Conservation (phyloP, 2,113 vertebrate genomes). For the Clarias batrachus region DNA sequence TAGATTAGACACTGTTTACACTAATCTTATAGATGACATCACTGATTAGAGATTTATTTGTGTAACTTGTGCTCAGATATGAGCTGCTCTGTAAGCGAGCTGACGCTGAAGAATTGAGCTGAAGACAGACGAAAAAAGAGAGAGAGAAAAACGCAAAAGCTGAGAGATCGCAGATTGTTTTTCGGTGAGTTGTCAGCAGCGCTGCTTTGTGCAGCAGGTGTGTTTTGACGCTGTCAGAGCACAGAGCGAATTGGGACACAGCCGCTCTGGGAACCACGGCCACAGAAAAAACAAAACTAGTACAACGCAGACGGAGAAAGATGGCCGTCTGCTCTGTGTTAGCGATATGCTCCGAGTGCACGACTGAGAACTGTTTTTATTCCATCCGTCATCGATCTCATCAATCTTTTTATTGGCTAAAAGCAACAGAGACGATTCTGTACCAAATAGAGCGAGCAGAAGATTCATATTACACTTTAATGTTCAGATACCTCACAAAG, state of each 20-base stretch:
- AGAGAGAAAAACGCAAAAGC: constrained; percentile 10
- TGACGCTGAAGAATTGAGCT: constrained; percentile 6
- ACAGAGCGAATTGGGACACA: constrained; percentile 25
- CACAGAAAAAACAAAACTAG: constrained; percentile 12
- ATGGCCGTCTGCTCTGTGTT: constrained; percentile 19
- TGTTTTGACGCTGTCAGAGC: constrained; percentile 27
- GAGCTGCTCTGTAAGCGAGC: background rate
- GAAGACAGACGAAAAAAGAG: constrained; percentile 8
- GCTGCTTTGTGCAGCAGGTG: constrained; percentile 24
- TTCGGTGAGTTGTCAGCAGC: constrained; percentile 11
- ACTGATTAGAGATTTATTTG: constrained; percentile 30
- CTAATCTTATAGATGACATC: constrained; percentile 27
- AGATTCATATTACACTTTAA: constrained; percentile 22
- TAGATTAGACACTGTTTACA: constrained; percentile 14
- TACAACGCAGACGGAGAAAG: constrained; percentile 3
- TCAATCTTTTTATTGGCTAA: constrained; percentile 25
- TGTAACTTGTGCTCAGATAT: background rate
- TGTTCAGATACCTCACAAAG: constrained; percentile 1
- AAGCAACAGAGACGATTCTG: constrained; percentile 2
- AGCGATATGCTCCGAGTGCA: constrained; percentile 21
- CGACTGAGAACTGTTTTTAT: constrained; percentile 20
- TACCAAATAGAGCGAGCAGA: background rate
- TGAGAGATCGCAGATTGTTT: constrained; percentile 10
- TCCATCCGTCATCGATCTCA: constrained; percentile 23
- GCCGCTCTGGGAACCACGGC: constrained; percentile 8